Conservation (phyloP, 2,888 invertebrate species). For the Dryobotodes eremita region DNA sequence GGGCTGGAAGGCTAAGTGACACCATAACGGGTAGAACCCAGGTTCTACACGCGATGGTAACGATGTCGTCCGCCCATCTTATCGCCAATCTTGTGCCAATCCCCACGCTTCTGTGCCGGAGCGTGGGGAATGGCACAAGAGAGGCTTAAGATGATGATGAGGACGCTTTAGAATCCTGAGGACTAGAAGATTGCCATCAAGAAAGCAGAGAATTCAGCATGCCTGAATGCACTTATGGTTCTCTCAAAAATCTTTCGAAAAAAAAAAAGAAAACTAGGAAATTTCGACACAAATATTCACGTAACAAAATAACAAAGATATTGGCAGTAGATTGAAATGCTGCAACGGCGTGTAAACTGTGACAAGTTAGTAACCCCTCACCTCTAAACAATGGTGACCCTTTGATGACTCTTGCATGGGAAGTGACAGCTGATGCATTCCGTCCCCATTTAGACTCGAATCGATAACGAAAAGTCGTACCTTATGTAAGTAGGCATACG, state of each 20-base stretch:
- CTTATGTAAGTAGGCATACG: conserved; percentile 18
- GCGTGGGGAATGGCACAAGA: too few species aligned
- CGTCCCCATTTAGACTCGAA: conserved; percentile 37
- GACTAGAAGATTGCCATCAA: not conserved
- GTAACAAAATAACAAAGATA: conserved; percentile 15
- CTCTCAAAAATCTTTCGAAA: not conserved
- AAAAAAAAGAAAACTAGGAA: not conserved
- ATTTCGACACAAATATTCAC: conserved; percentile 11
- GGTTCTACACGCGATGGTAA: too few species aligned
- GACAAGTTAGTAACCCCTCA: conserved; percentile 53
- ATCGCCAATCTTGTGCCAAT: too few species aligned
- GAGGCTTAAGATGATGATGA: too few species aligned
- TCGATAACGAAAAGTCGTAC: conserved; percentile 24
- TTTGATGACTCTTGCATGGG: conserved; percentile 46
- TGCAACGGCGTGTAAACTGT: conserved; percentile 56
- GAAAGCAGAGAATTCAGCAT: not conserved
- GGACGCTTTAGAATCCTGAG: not conserved
- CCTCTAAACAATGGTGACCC: conserved; percentile 55
- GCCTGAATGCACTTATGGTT: not conserved
- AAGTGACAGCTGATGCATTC: conserved; percentile 56
- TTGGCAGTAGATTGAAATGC: conserved; percentile 26
- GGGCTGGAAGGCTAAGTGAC: too few species aligned
- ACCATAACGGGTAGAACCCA: too few species aligned
- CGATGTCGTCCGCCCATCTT: too few species aligned
- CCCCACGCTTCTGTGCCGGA: too few species aligned